Evolutionary conservation across 1,140 invertebrate genomes (phyloP), one percentile per base, ranked within the genome.

Genomic region (Tyrophagus putrescentiae): DNA sequence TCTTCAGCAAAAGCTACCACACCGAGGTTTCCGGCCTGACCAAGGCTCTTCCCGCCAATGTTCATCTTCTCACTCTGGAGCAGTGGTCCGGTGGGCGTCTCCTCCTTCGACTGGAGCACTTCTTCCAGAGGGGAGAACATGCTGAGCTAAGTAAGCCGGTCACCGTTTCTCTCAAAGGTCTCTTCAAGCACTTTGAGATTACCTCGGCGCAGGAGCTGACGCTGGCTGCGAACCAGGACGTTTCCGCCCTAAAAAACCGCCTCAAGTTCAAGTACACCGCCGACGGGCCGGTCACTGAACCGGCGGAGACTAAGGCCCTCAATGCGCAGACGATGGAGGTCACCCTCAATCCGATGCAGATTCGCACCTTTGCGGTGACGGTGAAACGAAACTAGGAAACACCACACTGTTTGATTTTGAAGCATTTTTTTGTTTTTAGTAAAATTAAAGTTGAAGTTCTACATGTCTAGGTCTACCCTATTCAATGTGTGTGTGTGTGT

Each of bases 71-170:
- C 23, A 92, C 89, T 4, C 70, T 94, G 56, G 89, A 94, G 69
- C 83, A 85, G 5, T 87, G 85, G 80, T 80, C 80, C 48, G 76
- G 74, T 13, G 73, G 72, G 0, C 76, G 76, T n/a, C 71, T 86
- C n/a, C 74, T 96, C 2, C 62, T 96, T 0, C 76, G 92, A 53
- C 72, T 97, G 4, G 92, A 97, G 68, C 88, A 97, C 71, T 79
- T 89, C 44, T 80, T 85, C 62, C 86, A 92, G 70, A 78, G 76
- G 25, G 72, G 73, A 5, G 84, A 89, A 68, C 80, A 84, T 61
- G 62, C 69, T 2, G 27, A 48, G 32, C 60, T 70, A 23, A 83
- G 80, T 21, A 67, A 77, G 60, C 75, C 79, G 1, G 78, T 76
- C 1, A 76, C 64, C 11, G 62, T 75, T 4, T 57, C 60, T 29